phyloP scores from a whole-genome alignment of 2,888 invertebrate species.

The Teleogryllus oceanicus region DNA sequence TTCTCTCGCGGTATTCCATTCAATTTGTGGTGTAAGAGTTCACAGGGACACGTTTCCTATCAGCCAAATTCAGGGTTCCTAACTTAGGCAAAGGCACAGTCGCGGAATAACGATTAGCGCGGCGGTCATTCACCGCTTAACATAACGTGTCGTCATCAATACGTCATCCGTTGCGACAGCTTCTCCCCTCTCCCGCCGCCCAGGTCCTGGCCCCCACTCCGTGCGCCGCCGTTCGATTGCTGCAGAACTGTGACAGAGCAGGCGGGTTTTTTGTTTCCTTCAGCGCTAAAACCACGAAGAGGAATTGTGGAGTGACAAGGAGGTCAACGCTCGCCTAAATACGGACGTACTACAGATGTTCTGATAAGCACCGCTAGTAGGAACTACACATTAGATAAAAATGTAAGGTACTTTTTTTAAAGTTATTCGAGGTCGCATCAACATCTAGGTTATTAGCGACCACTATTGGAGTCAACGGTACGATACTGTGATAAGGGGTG shows the following conservation, averaged over 20 bases:
- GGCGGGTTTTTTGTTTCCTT: conserved; percentile 5
- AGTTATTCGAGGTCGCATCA: too few relatives aligned
- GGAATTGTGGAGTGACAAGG: not conserved
- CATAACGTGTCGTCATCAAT: not conserved
- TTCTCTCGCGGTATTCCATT: too few relatives aligned
- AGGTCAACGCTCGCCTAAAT: not conserved
- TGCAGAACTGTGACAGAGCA: not conserved
- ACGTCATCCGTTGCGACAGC: conserved; percentile 18
- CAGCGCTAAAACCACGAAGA: not conserved
- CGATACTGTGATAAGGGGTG: too few relatives aligned
- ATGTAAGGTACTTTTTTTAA: too few relatives aligned
- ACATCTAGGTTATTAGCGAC: too few relatives aligned
- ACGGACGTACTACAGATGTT: not conserved
- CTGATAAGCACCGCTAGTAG: too few relatives aligned
- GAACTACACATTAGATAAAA: too few relatives aligned
- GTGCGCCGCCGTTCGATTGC: not conserved
- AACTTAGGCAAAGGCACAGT: not conserved
- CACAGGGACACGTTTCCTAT: too few relatives aligned
- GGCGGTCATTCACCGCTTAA: conserved; percentile 2
- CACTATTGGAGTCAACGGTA: too few relatives aligned
- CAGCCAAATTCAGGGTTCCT: too few relatives aligned
- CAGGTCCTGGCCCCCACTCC: not conserved
- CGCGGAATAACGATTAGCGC: not conserved
- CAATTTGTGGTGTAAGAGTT: too few relatives aligned
- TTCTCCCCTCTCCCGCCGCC: not conserved